These are phyloP conservation scores for Rhagophthalmus giganteus DNA, from an alignment of 2,888 invertebrate genomes.

Conservation along the genomic window DNA sequence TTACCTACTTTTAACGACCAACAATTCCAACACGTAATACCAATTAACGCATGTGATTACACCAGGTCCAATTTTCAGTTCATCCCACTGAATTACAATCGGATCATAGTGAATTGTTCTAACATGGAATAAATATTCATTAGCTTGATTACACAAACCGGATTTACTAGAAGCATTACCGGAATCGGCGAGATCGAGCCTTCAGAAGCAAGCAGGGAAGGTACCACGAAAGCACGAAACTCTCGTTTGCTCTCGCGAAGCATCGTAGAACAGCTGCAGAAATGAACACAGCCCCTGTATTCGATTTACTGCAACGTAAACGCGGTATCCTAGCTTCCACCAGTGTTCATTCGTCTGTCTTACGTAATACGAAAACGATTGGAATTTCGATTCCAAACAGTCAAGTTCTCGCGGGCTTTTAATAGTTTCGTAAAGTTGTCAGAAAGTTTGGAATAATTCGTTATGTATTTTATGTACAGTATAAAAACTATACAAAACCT, in stretches of 20 bases:
- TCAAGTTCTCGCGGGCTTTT: constrained; percentile 1
- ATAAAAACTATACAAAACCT: no score
- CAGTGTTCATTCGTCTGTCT: constrained; percentile 24
- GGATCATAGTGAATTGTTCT: constrained; percentile 21
- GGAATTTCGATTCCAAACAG: background rate
- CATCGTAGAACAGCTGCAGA: constrained; percentile 23
- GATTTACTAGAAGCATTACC: constrained; percentile 19
- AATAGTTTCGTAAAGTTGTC: no score
- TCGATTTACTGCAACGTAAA: constrained; percentile 29
- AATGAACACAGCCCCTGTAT: constrained; percentile 23
- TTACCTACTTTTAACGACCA: no score
- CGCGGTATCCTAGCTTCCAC: constrained; percentile 16
- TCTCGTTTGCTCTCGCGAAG: constrained; percentile 23
- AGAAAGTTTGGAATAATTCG: no score
- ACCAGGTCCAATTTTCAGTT: constrained; percentile 24
- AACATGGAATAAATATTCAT: constrained; percentile 25
- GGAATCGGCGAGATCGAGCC: constrained; percentile 11
- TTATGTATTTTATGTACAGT: no score
- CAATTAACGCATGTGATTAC: constrained; percentile 20
- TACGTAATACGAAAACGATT: constrained; percentile 2
- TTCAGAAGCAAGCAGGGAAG: constrained; percentile 5
- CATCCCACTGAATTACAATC: constrained; percentile 20
- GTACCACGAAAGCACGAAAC: constrained; percentile 16
- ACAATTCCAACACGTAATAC: constrained; percentile 6
- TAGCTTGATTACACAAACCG: constrained; percentile 16